phyloP scores from a whole-genome alignment of 1,140 invertebrate genomes.

The Dysdera silvatica region DNA sequence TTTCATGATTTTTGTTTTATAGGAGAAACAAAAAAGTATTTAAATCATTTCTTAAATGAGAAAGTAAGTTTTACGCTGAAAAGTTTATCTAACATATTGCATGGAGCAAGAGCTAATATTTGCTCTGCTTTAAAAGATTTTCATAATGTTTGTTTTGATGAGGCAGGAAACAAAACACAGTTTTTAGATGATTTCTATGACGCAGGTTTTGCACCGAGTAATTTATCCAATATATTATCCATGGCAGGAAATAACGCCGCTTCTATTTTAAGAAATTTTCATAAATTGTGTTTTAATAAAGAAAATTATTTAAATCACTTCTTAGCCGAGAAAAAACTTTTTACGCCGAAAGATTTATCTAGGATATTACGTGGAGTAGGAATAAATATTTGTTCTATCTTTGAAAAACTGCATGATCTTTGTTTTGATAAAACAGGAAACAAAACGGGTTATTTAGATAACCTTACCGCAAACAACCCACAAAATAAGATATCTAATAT shows the following conservation, averaged over 20 bases:
- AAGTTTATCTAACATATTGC: neutral
- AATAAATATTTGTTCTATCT: neutral
- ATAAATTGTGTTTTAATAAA: constrained; percentile 3
- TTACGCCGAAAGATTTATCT: constrained; percentile 10
- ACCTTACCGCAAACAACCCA: neutral
- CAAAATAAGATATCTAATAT: neutral
- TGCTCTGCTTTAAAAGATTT: constrained; percentile 5
- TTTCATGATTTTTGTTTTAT: constrained; percentile 13
- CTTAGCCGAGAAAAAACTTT: neutral
- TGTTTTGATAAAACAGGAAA: constrained; percentile 14
- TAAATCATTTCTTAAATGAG: neutral
- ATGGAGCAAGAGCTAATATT: constrained; percentile 3
- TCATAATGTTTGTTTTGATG: neutral
- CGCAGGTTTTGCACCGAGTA: neutral
- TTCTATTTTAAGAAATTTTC: constrained; percentile 17
- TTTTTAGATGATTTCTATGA: constrained; percentile 1
- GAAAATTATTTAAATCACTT: constrained; percentile 16
- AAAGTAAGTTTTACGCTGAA: neutral
- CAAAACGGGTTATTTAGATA: constrained; percentile 1
- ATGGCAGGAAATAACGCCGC: constrained; percentile 9
- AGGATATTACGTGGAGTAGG: constrained; percentile 1
- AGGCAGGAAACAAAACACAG: neutral
- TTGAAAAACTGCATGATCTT: constrained; percentile 5
- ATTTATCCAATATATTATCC: constrained; percentile 1
- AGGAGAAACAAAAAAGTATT: neutral